Evolutionary conservation across 2,113 vertebrate genomes (phyloP).

Genomic region (Ahaetulla prasina): DNA sequence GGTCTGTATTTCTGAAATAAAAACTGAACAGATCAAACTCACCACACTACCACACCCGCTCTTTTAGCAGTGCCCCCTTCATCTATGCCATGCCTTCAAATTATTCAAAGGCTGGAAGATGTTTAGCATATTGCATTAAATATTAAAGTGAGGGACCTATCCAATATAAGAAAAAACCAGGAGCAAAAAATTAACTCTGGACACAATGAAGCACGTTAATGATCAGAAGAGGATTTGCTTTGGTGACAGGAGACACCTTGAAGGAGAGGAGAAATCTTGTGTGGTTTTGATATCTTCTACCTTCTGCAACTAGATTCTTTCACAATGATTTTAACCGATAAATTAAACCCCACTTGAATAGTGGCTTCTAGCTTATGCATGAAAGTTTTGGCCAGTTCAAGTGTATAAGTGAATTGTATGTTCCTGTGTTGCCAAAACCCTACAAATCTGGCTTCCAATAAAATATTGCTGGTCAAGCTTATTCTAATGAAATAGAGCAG

Average conservation of each 20-base stretch:
- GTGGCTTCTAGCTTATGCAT: not conserved
- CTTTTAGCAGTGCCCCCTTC: not conserved
- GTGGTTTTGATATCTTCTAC: not conserved
- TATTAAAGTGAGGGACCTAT: not conserved
- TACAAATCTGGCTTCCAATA: not conserved
- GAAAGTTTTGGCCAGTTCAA: not conserved
- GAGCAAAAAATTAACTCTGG: slow-evolving; percentile 10
- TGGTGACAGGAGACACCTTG: slow-evolving; percentile 9
- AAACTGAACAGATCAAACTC: not conserved
- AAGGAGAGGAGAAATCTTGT: not conserved
- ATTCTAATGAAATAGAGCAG: no score
- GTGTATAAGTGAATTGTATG: not conserved
- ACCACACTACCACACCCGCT: not conserved
- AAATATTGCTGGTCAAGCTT: not conserved
- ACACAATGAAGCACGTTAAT: slow-evolving; percentile 25
- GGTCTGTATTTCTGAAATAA: not conserved
- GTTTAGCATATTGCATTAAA: not conserved
- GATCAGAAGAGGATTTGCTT: slow-evolving; percentile 4
- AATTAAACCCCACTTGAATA: not conserved
- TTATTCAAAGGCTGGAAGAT: not conserved
- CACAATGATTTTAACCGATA: not conserved
- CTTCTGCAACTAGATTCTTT: not conserved
- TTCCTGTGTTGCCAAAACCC: not conserved
- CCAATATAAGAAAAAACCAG: slow-evolving; percentile 11
- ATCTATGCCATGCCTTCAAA: not conserved